Conservation (phyloP, 2,888 invertebrate genomes). For the Polymixis flavicincta region DNA sequence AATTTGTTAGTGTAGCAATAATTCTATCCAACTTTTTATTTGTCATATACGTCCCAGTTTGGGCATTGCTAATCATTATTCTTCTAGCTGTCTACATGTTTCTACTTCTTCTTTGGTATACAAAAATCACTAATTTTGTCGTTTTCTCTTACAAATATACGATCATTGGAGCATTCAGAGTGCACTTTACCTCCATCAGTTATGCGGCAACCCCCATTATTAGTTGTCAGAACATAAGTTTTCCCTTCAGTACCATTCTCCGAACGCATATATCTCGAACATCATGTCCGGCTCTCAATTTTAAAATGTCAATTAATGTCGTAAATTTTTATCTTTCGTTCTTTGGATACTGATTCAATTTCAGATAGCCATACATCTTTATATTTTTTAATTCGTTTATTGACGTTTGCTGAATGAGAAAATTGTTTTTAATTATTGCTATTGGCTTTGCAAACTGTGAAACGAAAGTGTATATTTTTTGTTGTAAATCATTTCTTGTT, state of each 20-base stretch:
- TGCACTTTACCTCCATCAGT: conserved; percentile 14
- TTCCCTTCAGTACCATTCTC: conserved; percentile 53
- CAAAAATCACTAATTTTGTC: neutral
- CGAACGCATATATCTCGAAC: conserved; percentile 52
- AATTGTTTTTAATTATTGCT: conserved; percentile 67
- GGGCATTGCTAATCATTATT: neutral
- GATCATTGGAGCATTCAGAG: conserved; percentile 13
- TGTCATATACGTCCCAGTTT: too few species aligned
- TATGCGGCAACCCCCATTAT: conserved; percentile 8
- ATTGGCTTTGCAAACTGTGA: conserved; percentile 64
- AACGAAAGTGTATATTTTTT: conserved; percentile 52
- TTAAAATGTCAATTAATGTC: conserved; percentile 79
- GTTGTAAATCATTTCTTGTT: conserved; percentile 44
- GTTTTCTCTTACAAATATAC: neutral
- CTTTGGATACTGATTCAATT: conserved; percentile 72
- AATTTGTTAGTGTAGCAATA: neutral
- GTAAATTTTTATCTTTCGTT: conserved; percentile 74
- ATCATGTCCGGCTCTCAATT: conserved; percentile 68
- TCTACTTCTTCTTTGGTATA: too few species aligned
- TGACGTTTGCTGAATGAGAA: conserved; percentile 64
- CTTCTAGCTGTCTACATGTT: neutral
- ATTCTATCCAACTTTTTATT: too few species aligned
- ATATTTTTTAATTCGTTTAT: conserved; percentile 70
- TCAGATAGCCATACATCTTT: conserved; percentile 73
- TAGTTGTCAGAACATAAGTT: conserved; percentile 49